Conservation (phyloP, 2,888 invertebrate genomes). For the Aphelenchoides bicaudatus region DNA sequence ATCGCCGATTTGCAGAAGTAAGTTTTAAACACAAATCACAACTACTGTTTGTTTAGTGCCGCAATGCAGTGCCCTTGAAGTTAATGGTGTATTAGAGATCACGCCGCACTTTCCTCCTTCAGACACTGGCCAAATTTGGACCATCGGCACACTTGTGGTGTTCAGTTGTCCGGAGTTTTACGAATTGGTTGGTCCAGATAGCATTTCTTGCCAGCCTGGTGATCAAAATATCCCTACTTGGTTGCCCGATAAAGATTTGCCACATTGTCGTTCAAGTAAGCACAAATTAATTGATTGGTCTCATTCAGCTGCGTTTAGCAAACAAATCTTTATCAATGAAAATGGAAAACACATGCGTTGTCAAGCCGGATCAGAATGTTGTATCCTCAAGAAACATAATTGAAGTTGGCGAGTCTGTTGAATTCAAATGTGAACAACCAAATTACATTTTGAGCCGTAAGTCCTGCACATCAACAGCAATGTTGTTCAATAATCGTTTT, state of each 20-base stretch:
- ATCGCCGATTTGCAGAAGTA: slow-evolving; percentile 2
- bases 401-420: slow-evolving; percentile 21
- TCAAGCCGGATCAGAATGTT: neutral
- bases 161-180: neutral
- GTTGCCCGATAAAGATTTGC: neutral
- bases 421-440: slow-evolving; percentile 29
- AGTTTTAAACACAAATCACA: neutral
- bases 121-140: neutral
- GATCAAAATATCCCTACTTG: slow-evolving; percentile 1
- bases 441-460: slow-evolving; percentile 29
- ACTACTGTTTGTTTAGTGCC: neutral
- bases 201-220: neutral
- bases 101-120: neutral
- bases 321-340: neutral
- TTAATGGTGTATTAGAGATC: neutral
- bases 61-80: slow-evolving; percentile 8
- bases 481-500: neutral
- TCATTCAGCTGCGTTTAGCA: neutral
- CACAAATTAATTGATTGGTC: neutral
- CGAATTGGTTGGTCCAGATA: neutral
- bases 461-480: neutral
- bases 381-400: neutral
- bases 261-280: neutral
- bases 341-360: neutral
- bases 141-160: neutral